Base-by-base conservation (phyloP, 2,797 vertebrate species). In the Malurus leucopterus region DNA sequence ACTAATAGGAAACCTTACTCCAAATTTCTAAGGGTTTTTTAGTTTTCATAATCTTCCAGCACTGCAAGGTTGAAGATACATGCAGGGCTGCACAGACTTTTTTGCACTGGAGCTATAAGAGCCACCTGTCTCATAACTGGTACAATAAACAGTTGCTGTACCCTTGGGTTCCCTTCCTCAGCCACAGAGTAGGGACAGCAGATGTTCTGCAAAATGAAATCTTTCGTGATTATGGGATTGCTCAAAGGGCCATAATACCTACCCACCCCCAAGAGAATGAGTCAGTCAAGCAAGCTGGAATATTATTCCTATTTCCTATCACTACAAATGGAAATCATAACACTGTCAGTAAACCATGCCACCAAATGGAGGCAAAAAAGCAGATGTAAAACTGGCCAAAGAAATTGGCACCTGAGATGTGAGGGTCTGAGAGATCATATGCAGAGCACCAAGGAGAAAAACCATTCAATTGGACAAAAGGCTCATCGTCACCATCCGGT, bases 201-300 rank as follows among this genome's bases (percentile, higher is more conserved):
- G 79, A 85, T 92, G 79, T 84, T 86, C 41, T 76, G 70, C 50
- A 75, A 87, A 87, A 89, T 88, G 12, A 92, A 86, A 84, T 85
- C 86, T 64, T 90, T 61, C 0, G 0, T 72, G 79, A 75, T 79
- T 84, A 61, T 26, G 32, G 61, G 29, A 41, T 61, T 89, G 67
- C 76, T 95, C 84, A 87, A 65, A 91, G 83, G 63, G 30, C 55
- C 51, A 4, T 76, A 84, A 72, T 47, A 91, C n/a, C 55, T 83
- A 53, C 44, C 34, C 30, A 80, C 34, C 14, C 20, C 34, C 79
- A 89, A 87, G 43, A 84, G 57, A 75, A 75, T 90, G 67, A 90
- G 54, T 91, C 90, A 90, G 57, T 47, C 40, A 63, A 63, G 36
- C 59, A 72, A 90, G 67, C 21, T 54, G 19, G 1, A 84, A 67